A percentile compares a stretch with the other conserved stretches of the same genome.
Evolutionary conservation across 2,888 invertebrate species (phyloP).

Genomic region (Capitulum mitella): DNA sequence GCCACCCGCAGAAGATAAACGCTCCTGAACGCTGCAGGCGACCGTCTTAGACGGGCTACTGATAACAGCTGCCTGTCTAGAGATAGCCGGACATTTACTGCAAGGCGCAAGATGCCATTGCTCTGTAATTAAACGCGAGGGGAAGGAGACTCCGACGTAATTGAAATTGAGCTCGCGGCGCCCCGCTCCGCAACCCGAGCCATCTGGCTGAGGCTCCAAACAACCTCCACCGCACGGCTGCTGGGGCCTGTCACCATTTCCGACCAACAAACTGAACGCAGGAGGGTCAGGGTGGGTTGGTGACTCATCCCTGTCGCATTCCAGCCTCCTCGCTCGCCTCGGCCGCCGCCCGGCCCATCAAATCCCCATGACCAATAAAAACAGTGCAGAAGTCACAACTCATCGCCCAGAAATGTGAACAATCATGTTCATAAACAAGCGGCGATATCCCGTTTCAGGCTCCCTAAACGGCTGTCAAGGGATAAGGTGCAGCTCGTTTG

Average conservation of each 20-base stretch:
- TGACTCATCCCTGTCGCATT: neutral
- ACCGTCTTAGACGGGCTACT: no score
- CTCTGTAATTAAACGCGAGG: no score
- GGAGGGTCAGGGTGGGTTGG: neutral
- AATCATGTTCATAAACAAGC: conserved; percentile 8
- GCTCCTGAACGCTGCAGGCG: no score
- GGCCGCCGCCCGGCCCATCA: neutral
- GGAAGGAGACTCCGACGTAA: no score
- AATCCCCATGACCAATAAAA: neutral
- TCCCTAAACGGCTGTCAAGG: neutral
- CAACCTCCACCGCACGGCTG: no score
- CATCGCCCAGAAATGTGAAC: neutral
- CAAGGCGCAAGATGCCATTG: no score
- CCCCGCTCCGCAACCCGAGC: no score
- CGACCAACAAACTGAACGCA: neutral
- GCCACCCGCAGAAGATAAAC: no score
- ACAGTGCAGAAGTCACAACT: neutral
- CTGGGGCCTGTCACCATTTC: neutral
- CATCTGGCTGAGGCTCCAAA: no score
- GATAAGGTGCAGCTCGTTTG: neutral
- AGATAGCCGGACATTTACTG: no score
- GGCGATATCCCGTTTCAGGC: neutral
- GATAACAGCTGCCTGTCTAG: no score
- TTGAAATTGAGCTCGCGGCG: no score
- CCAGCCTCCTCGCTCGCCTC: neutral